Evolutionary conservation across 2,888 invertebrate genomes (phyloP).

Genomic region (Heteromurus nitidus): DNA sequence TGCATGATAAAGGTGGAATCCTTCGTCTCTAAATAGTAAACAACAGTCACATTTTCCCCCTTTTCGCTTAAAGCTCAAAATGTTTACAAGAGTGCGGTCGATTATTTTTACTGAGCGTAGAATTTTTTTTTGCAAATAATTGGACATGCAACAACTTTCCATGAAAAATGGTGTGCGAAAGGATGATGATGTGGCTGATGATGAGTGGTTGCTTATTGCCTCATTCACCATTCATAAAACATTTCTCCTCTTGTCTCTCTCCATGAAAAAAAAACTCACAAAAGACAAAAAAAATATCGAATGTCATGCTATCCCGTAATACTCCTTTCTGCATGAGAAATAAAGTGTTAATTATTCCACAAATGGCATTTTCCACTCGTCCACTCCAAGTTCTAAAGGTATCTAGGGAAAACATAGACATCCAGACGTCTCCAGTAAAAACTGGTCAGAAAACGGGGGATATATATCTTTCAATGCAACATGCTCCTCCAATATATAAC

Average conservation of each 20-base stretch:
- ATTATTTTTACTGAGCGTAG: not conserved
- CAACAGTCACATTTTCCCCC: not conserved
- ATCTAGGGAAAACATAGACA: slow-evolving; percentile 46
- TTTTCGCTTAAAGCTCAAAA: not conserved
- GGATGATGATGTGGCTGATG: not conserved
- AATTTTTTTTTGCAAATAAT: slow-evolving; percentile 44
- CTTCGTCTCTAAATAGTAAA: not conserved
- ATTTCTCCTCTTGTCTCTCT: not conserved
- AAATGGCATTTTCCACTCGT: slow-evolving; percentile 51
- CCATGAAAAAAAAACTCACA: too few relatives aligned
- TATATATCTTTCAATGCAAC: not conserved
- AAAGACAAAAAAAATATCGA: too few relatives aligned
- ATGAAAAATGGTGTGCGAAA: slow-evolving; percentile 1
- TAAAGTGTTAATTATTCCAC: slow-evolving; percentile 61
- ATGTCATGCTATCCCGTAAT: not conserved
- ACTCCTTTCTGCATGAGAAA: slow-evolving; percentile 30
- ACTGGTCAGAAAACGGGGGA: not conserved
- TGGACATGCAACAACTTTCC: slow-evolving; percentile 65
- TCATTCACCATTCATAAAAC: slow-evolving; percentile 46
- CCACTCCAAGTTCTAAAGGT: slow-evolving; percentile 11
- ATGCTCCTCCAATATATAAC: too few relatives aligned
- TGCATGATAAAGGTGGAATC: not conserved
- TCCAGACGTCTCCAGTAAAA: slow-evolving; percentile 14
- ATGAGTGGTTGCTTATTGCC: slow-evolving; percentile 38
- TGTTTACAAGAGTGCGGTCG: slow-evolving; percentile 4